Conservation (phyloP, 2,113 vertebrate genomes). For the Leptosomus discolor region DNA sequence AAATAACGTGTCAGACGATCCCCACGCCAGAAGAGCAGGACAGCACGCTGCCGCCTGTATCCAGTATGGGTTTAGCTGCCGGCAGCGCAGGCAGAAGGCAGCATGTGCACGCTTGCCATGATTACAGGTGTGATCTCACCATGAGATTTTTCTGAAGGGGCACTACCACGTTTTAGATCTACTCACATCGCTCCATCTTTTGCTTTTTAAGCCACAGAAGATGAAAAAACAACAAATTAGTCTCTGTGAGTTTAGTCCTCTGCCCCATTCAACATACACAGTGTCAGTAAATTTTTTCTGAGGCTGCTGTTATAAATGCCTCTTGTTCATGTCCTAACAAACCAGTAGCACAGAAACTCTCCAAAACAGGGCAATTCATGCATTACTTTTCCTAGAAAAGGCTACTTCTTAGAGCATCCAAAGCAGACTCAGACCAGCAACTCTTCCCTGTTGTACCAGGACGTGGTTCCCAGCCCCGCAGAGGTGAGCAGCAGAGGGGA, state of each 20-base stretch:
- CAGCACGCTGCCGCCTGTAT: fast-evolving
- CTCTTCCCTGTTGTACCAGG: background rate
- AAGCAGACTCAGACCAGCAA: background rate
- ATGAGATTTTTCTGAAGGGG: background rate
- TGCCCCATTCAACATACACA: background rate
- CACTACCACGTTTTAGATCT: background rate
- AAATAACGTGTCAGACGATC: background rate
- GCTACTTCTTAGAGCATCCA: background rate
- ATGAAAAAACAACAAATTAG: background rate
- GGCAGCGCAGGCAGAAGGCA: background rate
- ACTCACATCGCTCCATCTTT: background rate
- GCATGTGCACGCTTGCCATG: fast-evolving
- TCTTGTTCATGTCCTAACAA: background rate
- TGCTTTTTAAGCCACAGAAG: background rate
- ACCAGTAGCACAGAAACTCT: background rate
- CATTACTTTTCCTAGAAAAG: background rate
- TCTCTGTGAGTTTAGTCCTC: background rate
- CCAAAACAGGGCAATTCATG: background rate
- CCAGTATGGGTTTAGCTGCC: fast-evolving
- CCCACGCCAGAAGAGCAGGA: background rate
- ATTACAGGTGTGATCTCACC: background rate
- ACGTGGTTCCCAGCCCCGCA: background rate
- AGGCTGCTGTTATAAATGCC: background rate
- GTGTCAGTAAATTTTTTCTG: background rate
- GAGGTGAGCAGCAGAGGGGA: background rate